A percentile compares a stretch with the other conserved stretches of the same genome.
phyloP scores from a whole-genome alignment of 2,797 vertebrate genomes.

The Microctenopoma steveboyesi region DNA sequence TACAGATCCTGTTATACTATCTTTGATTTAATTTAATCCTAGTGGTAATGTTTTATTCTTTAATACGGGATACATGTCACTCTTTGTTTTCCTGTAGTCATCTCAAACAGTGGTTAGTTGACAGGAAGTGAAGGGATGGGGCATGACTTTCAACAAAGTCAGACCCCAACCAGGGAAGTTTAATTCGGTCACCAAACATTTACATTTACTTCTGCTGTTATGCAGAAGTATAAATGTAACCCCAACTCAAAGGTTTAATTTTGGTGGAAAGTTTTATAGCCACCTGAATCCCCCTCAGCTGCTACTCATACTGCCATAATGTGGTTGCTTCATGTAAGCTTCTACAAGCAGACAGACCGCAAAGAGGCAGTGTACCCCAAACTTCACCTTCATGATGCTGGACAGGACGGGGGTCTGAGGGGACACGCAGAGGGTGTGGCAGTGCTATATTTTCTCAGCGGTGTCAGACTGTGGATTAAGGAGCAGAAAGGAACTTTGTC shows the following conservation, averaged over 20 bases:
- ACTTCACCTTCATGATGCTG: slow-evolving; percentile 7
- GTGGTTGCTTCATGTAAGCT: slow-evolving; percentile 7
- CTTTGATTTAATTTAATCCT: neutral
- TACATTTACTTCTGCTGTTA: slow-evolving; percentile 3
- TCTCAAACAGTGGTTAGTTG: neutral
- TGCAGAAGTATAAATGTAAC: no score
- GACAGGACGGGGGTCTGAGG: slow-evolving; percentile 8
- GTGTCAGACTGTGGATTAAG: slow-evolving; percentile 18
- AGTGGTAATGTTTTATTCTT: slow-evolving; percentile 15
- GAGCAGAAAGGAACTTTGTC: slow-evolving; percentile 55
- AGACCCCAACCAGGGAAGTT: slow-evolving; percentile 6
- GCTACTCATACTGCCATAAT: neutral
- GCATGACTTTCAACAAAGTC: neutral
- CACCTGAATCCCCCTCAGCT: neutral
- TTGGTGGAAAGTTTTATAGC: neutral
- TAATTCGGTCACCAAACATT: neutral
- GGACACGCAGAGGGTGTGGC: slow-evolving; percentile 7
- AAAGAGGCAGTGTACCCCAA: slow-evolving; percentile 4
- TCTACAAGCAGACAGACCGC: slow-evolving; percentile 2
- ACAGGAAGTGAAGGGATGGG: slow-evolving; percentile 9
- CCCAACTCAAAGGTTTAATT: neutral
- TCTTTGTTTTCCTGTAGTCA: neutral
- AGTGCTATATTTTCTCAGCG: slow-evolving; percentile 37
- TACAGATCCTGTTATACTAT: neutral
- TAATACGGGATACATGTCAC: neutral